These are phyloP conservation scores for Rallus crepitans DNA, from an alignment of 2,797 vertebrate genomes.

Conservation along the genomic window DNA sequence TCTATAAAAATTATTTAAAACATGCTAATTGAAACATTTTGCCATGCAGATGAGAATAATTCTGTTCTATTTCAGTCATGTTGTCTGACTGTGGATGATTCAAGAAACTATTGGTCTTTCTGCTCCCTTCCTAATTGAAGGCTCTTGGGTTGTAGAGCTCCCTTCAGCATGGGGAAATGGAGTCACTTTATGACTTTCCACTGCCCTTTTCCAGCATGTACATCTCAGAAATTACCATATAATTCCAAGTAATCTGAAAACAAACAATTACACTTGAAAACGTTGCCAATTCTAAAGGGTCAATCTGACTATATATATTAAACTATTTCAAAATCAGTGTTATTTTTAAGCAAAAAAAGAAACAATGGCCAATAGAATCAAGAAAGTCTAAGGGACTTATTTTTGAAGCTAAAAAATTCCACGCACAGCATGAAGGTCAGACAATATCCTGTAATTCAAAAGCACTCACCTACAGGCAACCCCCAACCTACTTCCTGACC, in stretches of 20 bases:
- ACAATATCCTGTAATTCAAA: conserved; percentile 38
- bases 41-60: not conserved
- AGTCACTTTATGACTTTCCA: not conserved
- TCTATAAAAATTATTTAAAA: not conserved
- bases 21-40: not conserved
- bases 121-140: not conserved
- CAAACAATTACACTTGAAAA: not conserved
- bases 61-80: not conserved
- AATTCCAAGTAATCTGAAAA: not conserved
- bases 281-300: not conserved
- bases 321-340: not conserved
- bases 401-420: not conserved
- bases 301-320: not conserved
- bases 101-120: not conserved
- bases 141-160: not conserved
- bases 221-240: not conserved
- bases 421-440: not conserved
- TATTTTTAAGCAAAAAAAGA: not conserved
- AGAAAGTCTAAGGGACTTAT: not conserved
- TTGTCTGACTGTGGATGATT: not conserved
- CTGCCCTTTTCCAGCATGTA: not conserved
- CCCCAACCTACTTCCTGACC: not conserved
- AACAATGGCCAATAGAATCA: not conserved
- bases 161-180: not conserved
- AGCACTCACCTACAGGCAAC: not conserved